Conservation (phyloP, 2,888 invertebrate species). For the Tachina lurida region DNA sequence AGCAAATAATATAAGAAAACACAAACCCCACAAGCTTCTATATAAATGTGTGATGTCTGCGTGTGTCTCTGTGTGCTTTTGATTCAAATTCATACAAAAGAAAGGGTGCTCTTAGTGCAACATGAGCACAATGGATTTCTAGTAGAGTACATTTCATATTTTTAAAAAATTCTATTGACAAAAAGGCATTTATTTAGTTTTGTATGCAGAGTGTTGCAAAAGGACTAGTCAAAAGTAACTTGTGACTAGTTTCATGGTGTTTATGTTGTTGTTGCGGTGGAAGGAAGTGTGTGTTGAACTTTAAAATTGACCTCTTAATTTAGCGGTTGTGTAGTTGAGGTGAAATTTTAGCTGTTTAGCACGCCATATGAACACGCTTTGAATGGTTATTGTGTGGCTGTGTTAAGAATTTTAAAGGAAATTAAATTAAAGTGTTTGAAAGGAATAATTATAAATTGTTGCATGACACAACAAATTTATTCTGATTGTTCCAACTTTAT, state of each 20-base stretch:
- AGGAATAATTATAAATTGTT: neutral
- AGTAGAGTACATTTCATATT: conserved; percentile 9
- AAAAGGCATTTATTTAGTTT: conserved; percentile 41
- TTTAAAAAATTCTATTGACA: conserved; percentile 56
- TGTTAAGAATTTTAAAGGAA: neutral
- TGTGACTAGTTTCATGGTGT: conserved; percentile 47
- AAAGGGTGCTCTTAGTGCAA: conserved; percentile 18
- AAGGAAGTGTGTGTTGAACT: conserved; percentile 57
- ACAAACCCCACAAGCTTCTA: neutral
- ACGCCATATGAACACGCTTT: conserved; percentile 29
- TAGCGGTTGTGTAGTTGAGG: conserved; percentile 56
- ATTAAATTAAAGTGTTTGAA: neutral
- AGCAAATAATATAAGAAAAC: conserved; percentile 27
- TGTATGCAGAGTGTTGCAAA: conserved; percentile 19
- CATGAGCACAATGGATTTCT: conserved; percentile 41
- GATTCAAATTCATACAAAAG: conserved; percentile 45
- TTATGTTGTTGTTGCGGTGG: conserved; percentile 31
- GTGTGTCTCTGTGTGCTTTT: conserved; percentile 23
- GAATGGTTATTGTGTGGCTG: conserved; percentile 12
- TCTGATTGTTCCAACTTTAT: too few relatives aligned
- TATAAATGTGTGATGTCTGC: conserved; percentile 11
- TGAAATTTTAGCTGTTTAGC: conserved; percentile 48
- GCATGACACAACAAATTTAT: too few relatives aligned
- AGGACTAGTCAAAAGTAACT: conserved; percentile 64
- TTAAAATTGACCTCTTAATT: conserved; percentile 70